A percentile compares a stretch with the other conserved stretches of the same genome.
phyloP scores from a whole-genome alignment of 1,140 invertebrate species.

The Lepidurus couesii region DNA sequence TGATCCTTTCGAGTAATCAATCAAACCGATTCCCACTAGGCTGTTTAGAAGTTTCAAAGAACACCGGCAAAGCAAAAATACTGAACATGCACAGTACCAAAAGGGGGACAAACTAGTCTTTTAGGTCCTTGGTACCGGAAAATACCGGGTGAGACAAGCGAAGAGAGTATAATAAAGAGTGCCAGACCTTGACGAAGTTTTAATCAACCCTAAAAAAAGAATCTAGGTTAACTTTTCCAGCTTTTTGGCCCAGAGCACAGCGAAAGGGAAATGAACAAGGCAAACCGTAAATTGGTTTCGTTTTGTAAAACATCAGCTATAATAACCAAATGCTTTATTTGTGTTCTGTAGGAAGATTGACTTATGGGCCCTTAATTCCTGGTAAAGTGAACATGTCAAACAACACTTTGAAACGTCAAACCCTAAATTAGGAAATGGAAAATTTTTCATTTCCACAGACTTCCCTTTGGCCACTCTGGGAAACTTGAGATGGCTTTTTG shows the following conservation, averaged over 20 bases:
- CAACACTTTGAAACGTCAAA: background rate
- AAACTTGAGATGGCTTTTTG: background rate
- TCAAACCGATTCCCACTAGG: slow-evolving; percentile 1
- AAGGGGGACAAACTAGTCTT: background rate
- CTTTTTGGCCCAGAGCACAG: background rate
- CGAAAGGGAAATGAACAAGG: background rate
- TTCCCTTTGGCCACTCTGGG: background rate
- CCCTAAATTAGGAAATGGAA: background rate
- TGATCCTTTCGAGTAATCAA: background rate
- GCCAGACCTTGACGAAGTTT: slow-evolving; percentile 1
- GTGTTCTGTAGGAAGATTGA: background rate
- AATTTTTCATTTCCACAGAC: background rate
- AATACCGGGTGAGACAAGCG: background rate
- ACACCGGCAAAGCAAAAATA: background rate
- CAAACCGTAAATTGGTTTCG: too few species aligned
- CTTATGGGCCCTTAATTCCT: background rate
- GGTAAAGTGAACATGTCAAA: background rate
- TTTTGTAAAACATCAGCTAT: background rate
- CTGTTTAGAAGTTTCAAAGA: background rate
- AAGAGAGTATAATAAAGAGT: background rate
- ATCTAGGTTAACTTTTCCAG: slow-evolving; percentile 19
- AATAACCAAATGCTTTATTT: background rate
- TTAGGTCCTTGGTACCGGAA: background rate
- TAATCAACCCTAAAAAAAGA: slow-evolving; percentile 5
- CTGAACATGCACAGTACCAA: background rate